Evolutionary conservation across 2,888 invertebrate species (phyloP), one percentile per base, ranked within the genome.

Genomic region (Chironomus tentans): DNA sequence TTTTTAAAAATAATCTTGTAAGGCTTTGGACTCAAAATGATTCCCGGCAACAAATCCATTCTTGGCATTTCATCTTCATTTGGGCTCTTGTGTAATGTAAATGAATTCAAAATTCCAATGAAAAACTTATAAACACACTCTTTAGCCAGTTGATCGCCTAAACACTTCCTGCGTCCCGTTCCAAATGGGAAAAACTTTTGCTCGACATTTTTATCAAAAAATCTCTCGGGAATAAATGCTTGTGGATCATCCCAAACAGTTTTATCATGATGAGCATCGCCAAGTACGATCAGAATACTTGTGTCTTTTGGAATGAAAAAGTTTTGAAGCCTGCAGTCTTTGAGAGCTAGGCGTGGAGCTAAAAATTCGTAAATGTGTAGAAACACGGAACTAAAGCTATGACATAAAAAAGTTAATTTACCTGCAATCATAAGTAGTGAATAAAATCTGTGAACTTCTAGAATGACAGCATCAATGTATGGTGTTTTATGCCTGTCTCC

Each of bases 151-250:
- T 86, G 82, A 81, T 91, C 89, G 0, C 90, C 91, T 0, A 89
- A 83, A 79, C 91, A 91, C 77, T 89, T 86, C 79, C 91, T 84
- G 79, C 85, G 86, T 2, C 91, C 91, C 87, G 84, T 79, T 0
- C 83, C 83, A 24, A 85, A 83, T 12, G 83, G 82, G 78, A 83
- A 79, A 77, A 46, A 78, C 76, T 3, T 80, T 78, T 70, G n/a
- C n/a, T n/a, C n/a, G n/a, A 80, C 81, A 7, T 81, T 79, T 0
- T 80, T 78, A 78, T 85, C 82, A 5, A 91, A 80, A 80, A 90
- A 90, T 78, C 91, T 84, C 80, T 90, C 89, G 0, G 91, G 91
- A 3, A 87, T 83, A 80, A 91, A 91, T 2, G 79, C 81, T 28
- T 88, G 82, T 0, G 91, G 90, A 79, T 91, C 87, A 0, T 83